phyloP scores from a whole-genome alignment of 2,888 invertebrate species.

The Graphium colonna region DNA sequence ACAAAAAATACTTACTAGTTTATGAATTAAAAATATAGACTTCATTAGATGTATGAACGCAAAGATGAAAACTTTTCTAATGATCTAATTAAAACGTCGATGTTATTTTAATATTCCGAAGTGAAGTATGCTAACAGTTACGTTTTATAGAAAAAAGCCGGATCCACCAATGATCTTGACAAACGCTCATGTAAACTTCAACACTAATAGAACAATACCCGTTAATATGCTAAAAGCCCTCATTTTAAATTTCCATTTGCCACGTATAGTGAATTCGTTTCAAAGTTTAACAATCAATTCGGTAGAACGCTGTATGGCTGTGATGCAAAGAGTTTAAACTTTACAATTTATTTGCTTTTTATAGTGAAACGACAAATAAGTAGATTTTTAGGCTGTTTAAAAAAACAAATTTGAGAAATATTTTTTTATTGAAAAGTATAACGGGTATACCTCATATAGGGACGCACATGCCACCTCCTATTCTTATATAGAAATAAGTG shows the following conservation, averaged over 20 bases:
- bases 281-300: slow-evolving; percentile 7
- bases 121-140: not conserved
- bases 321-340: slow-evolving; percentile 1
- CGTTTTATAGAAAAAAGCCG: not conserved
- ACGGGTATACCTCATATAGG: too few relatives aligned
- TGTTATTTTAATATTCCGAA: not conserved
- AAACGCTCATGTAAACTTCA: slow-evolving; percentile 9
- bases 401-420: too few relatives aligned
- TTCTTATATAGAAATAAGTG: too few relatives aligned
- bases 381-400: too few relatives aligned
- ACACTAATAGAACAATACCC: slow-evolving; percentile 18
- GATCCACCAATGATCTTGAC: not conserved
- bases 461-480: too few relatives aligned
- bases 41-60: not conserved
- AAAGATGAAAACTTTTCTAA: not conserved
- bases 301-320: not conserved
- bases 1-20: too few relatives aligned
- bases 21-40: too few relatives aligned
- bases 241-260: slow-evolving; percentile 19
- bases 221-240: slow-evolving; percentile 14
- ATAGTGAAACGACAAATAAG: too few relatives aligned
- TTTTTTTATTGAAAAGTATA: too few relatives aligned
- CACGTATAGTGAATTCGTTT: slow-evolving; percentile 13
- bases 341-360: not conserved
- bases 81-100: not conserved